Evolutionary conservation across 2,888 invertebrate species (phyloP).

Genomic region (Thymelicus acteon): DNA sequence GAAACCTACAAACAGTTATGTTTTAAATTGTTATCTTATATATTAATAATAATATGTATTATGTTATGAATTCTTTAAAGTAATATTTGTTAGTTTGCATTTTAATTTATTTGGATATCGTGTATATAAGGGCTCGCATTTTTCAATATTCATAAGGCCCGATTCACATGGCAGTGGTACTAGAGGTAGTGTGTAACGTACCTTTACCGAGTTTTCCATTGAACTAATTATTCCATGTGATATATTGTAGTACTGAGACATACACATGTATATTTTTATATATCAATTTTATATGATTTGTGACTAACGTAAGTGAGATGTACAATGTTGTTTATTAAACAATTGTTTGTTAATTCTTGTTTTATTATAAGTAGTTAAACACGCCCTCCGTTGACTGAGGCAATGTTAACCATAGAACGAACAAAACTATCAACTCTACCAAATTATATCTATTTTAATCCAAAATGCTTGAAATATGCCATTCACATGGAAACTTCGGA

Average conservation of each 20-base stretch:
- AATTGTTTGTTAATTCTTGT: constrained; percentile 52
- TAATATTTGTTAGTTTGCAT: constrained; percentile 22
- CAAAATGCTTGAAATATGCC: too few relatives aligned
- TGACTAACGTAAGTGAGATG: constrained; percentile 58
- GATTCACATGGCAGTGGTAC: constrained; percentile 35
- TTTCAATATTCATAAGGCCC: constrained; percentile 29
- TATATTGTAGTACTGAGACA: constrained; percentile 49
- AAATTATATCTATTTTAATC: too few relatives aligned
- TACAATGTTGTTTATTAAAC: constrained; percentile 54
- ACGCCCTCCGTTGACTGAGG: too few relatives aligned
- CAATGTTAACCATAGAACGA: too few relatives aligned
- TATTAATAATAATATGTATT: too few relatives aligned
- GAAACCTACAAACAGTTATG: neutral
- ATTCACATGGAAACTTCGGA: too few relatives aligned
- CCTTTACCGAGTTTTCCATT: constrained; percentile 38
- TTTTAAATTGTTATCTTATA: constrained; percentile 26
- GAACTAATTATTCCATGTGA: constrained; percentile 51
- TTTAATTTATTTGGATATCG: constrained; percentile 24
- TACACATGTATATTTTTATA: constrained; percentile 61
- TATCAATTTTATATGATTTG: constrained; percentile 53
- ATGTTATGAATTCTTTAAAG: constrained; percentile 10
- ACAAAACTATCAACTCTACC: too few relatives aligned
- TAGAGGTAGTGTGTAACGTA: constrained; percentile 15
- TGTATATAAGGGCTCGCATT: constrained; percentile 31
- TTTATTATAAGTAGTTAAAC: constrained; percentile 32